A percentile compares a stretch with the other conserved stretches of the same genome.
Evolutionary conservation across 2,888 invertebrate genomes (phyloP).

Genomic region (Idaea straminata): DNA sequence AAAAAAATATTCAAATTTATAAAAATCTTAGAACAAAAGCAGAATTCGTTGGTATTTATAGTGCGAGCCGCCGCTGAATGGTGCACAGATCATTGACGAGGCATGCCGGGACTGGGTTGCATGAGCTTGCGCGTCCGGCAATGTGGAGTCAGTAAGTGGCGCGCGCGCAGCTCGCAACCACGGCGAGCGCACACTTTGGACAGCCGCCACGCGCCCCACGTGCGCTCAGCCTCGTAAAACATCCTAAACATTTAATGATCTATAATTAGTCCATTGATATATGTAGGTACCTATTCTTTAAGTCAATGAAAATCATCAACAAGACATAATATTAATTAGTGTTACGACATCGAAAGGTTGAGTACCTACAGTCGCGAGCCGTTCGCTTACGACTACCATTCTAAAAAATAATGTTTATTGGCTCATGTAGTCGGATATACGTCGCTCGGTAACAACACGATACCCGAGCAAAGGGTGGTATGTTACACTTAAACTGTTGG

Average conservation of each 20-base stretch:
- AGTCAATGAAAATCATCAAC: conserved; percentile 17
- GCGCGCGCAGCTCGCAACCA: conserved; percentile 10
- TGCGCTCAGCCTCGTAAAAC: conserved; percentile 6
- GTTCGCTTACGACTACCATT: neutral
- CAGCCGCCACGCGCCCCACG: conserved; percentile 1
- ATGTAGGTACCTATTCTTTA: conserved; percentile 10
- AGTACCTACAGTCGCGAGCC: neutral
- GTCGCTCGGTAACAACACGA: neutral
- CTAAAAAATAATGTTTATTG: neutral
- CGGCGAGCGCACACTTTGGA: neutral
- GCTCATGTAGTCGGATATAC: neutral
- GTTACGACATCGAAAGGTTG: conserved; percentile 4
- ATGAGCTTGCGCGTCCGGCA: neutral
- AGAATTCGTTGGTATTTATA: conserved; percentile 16
- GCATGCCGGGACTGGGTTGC: conserved; percentile 5
- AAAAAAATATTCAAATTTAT: too few relatives aligned
- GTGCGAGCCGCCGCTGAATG: conserved; percentile 17
- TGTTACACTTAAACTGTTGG: neutral
- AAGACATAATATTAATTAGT: neutral
- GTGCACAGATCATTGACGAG: conserved; percentile 19
- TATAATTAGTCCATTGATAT: conserved; percentile 25
- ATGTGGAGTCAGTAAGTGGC: conserved; percentile 2
- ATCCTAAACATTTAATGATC: conserved; percentile 16
- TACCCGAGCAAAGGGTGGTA: too few relatives aligned
- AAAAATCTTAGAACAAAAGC: neutral